These are phyloP conservation scores for Mimachlamys varia DNA, from an alignment of 2,888 invertebrate genomes.

Conservation along the genomic window DNA sequence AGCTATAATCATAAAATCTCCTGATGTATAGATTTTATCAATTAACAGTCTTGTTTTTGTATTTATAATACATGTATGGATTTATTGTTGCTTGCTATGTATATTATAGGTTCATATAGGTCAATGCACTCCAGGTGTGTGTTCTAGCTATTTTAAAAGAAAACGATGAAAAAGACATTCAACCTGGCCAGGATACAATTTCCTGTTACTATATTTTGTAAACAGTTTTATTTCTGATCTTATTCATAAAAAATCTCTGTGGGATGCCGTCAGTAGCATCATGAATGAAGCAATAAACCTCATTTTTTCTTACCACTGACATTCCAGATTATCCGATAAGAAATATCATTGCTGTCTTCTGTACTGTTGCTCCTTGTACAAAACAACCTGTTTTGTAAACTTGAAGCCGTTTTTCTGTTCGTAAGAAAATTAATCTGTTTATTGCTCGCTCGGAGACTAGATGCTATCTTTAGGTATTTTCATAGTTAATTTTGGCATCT, in stretches of 20 bases:
- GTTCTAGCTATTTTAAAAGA: background rate
- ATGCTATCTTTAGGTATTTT: constrained; percentile 3
- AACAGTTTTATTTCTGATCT: background rate
- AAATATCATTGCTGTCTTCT: background rate
- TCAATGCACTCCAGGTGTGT: background rate
- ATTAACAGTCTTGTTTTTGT: no score
- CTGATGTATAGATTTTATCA: no score
- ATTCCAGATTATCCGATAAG: background rate
- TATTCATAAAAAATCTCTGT: background rate
- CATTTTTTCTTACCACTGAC: background rate
- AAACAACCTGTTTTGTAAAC: background rate
- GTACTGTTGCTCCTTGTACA: background rate
- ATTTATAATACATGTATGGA: background rate
- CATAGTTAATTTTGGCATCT: background rate
- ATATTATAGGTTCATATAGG: background rate
- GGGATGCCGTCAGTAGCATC: background rate
- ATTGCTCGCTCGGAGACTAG: constrained; percentile 7
- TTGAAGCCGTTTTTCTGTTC: background rate
- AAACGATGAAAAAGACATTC: background rate
- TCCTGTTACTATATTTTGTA: background rate
- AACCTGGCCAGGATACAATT: background rate
- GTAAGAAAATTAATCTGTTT: background rate
- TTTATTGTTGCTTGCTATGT: background rate
- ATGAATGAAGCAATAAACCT: background rate
- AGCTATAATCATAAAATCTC: no score